phyloP scores from a whole-genome alignment of 2,113 vertebrate species.

The Tragelaphus buxtoni region DNA sequence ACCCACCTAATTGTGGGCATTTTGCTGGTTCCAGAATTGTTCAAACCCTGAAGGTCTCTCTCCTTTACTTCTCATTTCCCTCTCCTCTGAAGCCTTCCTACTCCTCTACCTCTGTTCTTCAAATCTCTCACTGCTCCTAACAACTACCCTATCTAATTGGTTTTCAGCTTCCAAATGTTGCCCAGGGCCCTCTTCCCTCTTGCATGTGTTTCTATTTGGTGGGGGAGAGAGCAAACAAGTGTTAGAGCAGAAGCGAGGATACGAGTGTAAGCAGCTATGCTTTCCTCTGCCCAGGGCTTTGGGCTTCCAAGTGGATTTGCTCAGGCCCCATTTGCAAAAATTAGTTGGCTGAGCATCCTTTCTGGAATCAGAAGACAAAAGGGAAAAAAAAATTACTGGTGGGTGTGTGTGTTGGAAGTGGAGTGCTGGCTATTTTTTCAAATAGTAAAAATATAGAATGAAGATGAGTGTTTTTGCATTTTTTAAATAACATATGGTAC shows the following conservation, averaged over 20 bases:
- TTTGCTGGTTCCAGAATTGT: not conserved
- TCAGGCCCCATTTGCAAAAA: not conserved
- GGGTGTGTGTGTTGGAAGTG: not conserved
- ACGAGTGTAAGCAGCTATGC: fast-evolving
- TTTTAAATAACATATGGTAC: not conserved
- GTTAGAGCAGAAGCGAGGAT: not conserved
- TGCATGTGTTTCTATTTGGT: not conserved
- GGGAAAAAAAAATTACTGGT: not conserved
- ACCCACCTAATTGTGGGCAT: not conserved
- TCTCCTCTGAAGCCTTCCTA: not conserved
- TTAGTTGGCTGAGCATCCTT: not conserved
- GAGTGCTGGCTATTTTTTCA: not conserved
- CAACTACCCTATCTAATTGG: not conserved
- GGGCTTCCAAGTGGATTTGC: not conserved
- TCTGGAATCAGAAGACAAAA: not conserved
- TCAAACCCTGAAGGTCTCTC: not conserved
- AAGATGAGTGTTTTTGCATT: not conserved
- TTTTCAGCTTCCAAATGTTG: not conserved
- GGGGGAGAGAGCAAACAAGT: not conserved
- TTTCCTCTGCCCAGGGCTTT: not conserved
- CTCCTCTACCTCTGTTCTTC: too few relatives aligned
- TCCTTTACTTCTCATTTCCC: too few relatives aligned
- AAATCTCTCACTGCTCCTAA: not conserved
- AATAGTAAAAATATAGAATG: not conserved
- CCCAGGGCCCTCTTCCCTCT: not conserved